Conservation (phyloP, 2,113 vertebrate genomes). For the Nannospalax galili region DNA sequence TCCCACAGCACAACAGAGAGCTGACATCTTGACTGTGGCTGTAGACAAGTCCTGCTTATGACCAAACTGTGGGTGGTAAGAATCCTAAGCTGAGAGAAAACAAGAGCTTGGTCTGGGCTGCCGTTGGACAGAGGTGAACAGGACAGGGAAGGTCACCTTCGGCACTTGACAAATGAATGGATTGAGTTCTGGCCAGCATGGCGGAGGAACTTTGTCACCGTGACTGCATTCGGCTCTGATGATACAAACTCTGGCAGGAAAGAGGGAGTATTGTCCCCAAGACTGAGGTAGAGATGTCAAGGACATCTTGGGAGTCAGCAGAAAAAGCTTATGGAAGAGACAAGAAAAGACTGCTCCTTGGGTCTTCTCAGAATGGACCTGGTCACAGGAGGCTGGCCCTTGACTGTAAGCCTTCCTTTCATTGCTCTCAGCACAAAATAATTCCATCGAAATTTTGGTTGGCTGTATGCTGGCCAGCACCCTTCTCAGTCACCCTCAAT, state of each 20-base stretch:
- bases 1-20: not conserved
- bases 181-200: constrained; percentile 10
- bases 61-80: not conserved
- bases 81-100: not conserved
- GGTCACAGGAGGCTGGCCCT: not conserved
- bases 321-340: not conserved
- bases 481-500: not conserved
- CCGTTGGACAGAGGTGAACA: not conserved
- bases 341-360: not conserved
- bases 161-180: constrained; percentile 38
- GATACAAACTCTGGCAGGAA: not conserved
- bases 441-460: not conserved
- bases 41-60: not conserved
- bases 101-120: not conserved
- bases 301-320: not conserved
- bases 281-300: not conserved
- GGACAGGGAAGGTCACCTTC: constrained; percentile 50
- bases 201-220: not conserved
- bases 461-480: not conserved
- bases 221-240: not conserved
- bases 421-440: not conserved
- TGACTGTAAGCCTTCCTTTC: not conserved
- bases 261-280: not conserved
- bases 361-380: not conserved
- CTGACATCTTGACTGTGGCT: not conserved